These are phyloP conservation scores for Rhinella marina DNA, from an alignment of 2,797 vertebrate species.

Conservation along the genomic window DNA sequence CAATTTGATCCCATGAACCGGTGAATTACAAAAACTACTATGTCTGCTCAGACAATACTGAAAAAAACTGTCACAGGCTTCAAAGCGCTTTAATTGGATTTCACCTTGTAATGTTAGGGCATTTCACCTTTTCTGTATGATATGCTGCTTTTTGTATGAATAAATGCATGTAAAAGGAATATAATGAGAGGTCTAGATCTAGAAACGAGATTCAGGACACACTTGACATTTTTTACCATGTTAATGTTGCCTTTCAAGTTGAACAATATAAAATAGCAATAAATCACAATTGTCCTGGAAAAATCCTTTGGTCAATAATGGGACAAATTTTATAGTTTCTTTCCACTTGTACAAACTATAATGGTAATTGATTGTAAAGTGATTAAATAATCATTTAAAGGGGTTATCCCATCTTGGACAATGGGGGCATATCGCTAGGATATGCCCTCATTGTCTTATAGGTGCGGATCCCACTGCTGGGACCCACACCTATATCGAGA, in stretches of 20 bases:
- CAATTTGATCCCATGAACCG: constrained; percentile 8
- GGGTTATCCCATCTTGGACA: background rate
- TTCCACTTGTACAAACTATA: background rate
- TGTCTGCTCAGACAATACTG: constrained; percentile 33
- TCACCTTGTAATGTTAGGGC: constrained; percentile 26
- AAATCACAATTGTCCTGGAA: constrained; percentile 17
- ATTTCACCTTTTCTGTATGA: constrained; percentile 27
- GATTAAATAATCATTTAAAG: background rate
- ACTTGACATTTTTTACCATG: constrained; percentile 39
- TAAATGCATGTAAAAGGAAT: constrained; percentile 38
- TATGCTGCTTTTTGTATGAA: constrained; percentile 29
- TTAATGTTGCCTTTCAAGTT: constrained; percentile 40
- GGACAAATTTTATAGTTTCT: background rate
- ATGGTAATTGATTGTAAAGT: background rate
- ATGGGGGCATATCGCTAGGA: too few species aligned
- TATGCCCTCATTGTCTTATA: too few species aligned
- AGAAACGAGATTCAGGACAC: constrained; percentile 22
- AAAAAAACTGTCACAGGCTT: constrained; percentile 45
- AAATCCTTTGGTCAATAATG: constrained; percentile 15
- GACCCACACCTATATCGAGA: too few species aligned
- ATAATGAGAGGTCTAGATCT: constrained; percentile 15
- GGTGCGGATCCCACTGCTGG: too few species aligned
- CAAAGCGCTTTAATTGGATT: constrained; percentile 44
- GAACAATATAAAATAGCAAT: constrained; percentile 37
- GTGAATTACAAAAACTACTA: constrained; percentile 35